phyloP scores from a whole-genome alignment of 2,888 invertebrate genomes.

The Erebia epiphron region DNA sequence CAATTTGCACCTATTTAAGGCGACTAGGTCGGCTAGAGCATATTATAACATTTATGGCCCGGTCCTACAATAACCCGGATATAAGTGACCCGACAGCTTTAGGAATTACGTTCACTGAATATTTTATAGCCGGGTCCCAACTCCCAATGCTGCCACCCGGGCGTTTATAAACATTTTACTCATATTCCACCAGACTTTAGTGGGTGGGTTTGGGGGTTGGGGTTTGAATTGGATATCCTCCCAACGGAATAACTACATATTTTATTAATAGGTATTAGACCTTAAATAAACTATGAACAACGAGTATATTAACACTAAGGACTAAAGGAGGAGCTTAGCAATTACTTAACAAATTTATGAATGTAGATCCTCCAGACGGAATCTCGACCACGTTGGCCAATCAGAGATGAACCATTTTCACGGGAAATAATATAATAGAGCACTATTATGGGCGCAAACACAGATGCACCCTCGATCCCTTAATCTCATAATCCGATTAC shows the following conservation, averaged over 20 bases:
- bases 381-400: no score
- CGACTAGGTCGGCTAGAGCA: not conserved
- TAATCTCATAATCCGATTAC: no score
- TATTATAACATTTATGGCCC: not conserved
- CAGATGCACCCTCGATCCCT: no score
- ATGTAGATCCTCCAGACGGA: no score
- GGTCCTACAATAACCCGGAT: slow-evolving; percentile 41
- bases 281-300: no score
- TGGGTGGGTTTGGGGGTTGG: not conserved
- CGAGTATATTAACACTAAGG: no score
- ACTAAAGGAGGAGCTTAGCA: no score
- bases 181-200: not conserved
- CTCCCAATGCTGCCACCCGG: not conserved
- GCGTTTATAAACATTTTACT: slow-evolving; percentile 4
- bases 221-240: not conserved
- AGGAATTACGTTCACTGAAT: slow-evolving; percentile 66
- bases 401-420: no score
- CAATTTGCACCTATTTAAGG: not conserved
- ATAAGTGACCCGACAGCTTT: slow-evolving; percentile 68
- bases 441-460: no score
- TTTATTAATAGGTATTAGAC: no score
- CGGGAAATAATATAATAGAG: no score
- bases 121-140: slow-evolving; percentile 55
- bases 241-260: not conserved
- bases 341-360: no score